Conservation (phyloP, 2,888 invertebrate genomes). For the Colostygia pectinataria region DNA sequence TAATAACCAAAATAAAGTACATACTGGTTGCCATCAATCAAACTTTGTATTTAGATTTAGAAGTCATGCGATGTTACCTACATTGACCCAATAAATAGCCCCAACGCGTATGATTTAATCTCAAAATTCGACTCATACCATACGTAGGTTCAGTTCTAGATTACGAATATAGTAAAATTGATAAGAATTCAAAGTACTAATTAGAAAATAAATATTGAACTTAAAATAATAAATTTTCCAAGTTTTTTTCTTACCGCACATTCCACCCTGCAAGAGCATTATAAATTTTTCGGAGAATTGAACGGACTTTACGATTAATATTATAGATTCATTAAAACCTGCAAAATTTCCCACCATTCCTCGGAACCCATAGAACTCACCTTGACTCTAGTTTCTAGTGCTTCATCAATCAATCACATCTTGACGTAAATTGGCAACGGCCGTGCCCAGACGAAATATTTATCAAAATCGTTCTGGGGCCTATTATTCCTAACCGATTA, state of each 20-base stretch:
- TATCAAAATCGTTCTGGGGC: conserved; percentile 33
- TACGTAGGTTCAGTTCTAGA: too few species aligned
- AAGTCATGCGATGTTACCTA: too few species aligned
- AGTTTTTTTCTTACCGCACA: not conserved
- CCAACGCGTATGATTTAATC: too few species aligned
- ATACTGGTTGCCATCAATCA: too few species aligned
- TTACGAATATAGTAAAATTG: too few species aligned
- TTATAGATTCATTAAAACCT: conserved; percentile 25
- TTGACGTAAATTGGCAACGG: conserved; percentile 38
- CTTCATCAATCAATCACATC: conserved; percentile 39
- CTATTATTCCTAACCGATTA: conserved; percentile 35
- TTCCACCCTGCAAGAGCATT: not conserved
- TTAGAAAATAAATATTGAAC: too few species aligned
- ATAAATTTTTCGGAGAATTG: conserved; percentile 3
- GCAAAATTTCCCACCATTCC: conserved; percentile 22
- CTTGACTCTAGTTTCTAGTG: conserved; percentile 29
- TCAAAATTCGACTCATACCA: too few species aligned
- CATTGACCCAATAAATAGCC: too few species aligned
- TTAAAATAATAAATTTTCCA: too few species aligned
- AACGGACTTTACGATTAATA: conserved; percentile 5
- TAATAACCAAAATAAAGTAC: too few species aligned
- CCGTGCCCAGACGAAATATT: conserved; percentile 39
- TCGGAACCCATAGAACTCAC: conserved; percentile 21
- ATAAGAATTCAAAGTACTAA: too few species aligned
- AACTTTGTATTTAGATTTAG: too few species aligned